Evolutionary conservation across 1,140 invertebrate genomes (phyloP).

Genomic region (Plutomurus gul): DNA sequence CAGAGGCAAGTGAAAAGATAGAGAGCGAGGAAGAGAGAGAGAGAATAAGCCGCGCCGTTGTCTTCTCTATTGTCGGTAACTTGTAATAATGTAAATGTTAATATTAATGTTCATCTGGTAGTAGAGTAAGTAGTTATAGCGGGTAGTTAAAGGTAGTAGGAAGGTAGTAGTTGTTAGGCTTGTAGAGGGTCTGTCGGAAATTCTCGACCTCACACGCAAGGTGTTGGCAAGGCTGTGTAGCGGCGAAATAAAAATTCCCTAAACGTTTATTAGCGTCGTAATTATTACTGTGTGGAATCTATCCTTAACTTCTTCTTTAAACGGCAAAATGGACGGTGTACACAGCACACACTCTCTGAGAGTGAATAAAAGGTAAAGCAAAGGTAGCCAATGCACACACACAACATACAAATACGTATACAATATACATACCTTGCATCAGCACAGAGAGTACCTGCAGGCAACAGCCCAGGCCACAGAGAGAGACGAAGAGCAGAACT

Average conservation of each 20-base stretch:
- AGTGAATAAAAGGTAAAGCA: too few species aligned
- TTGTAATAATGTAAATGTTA: conserved; percentile 25
- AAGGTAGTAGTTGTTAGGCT: conserved; percentile 2
- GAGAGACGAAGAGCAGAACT: too few species aligned
- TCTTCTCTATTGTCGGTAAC: conserved; percentile 4
- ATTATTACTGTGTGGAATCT: conserved; percentile 8
- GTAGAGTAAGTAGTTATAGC: background rate
- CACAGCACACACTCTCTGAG: too few species aligned
- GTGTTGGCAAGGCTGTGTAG: conserved; percentile 17
- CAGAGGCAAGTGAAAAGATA: background rate
- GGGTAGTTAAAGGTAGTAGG: background rate
- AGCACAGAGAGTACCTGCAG: too few species aligned
- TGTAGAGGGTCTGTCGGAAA: background rate
- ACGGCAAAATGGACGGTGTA: too few species aligned
- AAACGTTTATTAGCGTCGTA: conserved; percentile 28
- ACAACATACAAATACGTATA: too few species aligned
- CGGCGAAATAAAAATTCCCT: conserved; percentile 30
- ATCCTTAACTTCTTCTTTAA: conserved; percentile 3
- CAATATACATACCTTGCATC: too few species aligned
- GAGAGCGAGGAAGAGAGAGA: background rate
- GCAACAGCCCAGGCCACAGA: too few species aligned
- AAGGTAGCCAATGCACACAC: too few species aligned
- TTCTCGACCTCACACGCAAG: conserved; percentile 37
- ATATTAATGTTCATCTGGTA: conserved; percentile 13
- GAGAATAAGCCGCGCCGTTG: background rate